Evolutionary conservation across 2,888 invertebrate genomes (phyloP), one percentile per base, ranked within the genome.

Genomic region (Ptilodon capucinus): DNA sequence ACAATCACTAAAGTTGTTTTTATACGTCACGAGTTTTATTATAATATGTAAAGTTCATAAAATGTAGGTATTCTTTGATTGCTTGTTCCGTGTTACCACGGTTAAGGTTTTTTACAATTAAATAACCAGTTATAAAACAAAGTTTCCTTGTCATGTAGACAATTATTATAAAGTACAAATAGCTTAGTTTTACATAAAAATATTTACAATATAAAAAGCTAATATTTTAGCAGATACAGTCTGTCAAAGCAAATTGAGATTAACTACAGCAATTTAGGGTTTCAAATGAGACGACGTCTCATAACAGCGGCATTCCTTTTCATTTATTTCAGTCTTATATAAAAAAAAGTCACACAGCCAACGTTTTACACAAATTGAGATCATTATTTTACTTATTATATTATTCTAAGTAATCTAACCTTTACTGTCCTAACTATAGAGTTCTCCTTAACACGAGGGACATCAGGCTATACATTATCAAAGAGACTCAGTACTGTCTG

Each of bases 201-300:
- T 1, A 28, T 8, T 28, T 2, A 8, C 2, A 7, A 25, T 28
- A 28, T n/a, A 28, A n/a, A n/a, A n/a, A n/a, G n/a, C n/a, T n/a
- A 28, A 3, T n/a, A 28, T n/a, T 28, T 32, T 14, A 14, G 6
- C 14, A 32, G 19, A 59, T 34, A 47, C 42, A 48, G 57, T 45
- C 46, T 42, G 28, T 34, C 47, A 40, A 44, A 9, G 48, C 9
- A 47, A 55, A 66, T 55, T 55, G 42, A 54, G 67, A 64, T 66
- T 47, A 55, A 64, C 66, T 49, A 32, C 30, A 23, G 44, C 51
- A 45, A 63, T 64, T 63, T 60, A 47, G 40, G n/a, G 48, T 52
- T 25, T 47, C 38, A 48, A 63, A 60, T 44, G 51, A 48, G 49
- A 46, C 2, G 28, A 32, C 46, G 43, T 14, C 51, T 41, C 44